These are phyloP conservation scores for Corythoichthys intestinalis DNA, from an alignment of 2,113 vertebrate genomes.

Conservation along the genomic window DNA sequence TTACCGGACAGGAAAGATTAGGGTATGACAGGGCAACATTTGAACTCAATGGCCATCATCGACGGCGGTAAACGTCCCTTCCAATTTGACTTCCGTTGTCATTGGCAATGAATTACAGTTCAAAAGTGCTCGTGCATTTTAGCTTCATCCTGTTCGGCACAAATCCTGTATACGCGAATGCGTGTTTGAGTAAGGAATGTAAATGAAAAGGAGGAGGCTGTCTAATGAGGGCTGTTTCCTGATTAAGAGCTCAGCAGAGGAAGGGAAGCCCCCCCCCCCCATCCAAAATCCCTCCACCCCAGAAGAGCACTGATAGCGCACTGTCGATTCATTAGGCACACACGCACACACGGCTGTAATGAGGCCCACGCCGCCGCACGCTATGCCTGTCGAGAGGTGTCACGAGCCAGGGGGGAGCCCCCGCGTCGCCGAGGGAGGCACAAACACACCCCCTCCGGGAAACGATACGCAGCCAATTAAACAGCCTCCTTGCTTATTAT, in stretches of 20 bases:
- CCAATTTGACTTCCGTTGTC: no score
- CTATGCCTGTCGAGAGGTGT: conserved; percentile 58
- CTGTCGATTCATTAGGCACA: conserved; percentile 76
- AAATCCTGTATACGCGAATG: conserved; percentile 12
- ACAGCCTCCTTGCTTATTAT: conserved; percentile 63
- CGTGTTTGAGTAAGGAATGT: background rate
- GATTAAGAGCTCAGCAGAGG: conserved; percentile 73
- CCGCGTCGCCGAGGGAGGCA: background rate
- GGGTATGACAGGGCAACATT: no score
- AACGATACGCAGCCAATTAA: conserved; percentile 58
- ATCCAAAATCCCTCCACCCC: background rate
- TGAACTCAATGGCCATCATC: no score
- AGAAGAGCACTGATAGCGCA: conserved; percentile 71
- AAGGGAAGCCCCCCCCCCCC: conserved; percentile 49
- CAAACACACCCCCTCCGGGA: conserved; percentile 16
- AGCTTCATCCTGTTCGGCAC: conserved; percentile 15
- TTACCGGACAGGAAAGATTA: no score
- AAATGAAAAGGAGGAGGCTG: conserved; percentile 31
- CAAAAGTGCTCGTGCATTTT: background rate
- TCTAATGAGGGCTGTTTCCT: conserved; percentile 74
- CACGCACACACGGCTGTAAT: conserved; percentile 69
- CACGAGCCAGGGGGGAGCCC: conserved; percentile 36
- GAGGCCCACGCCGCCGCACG: conserved; percentile 54
- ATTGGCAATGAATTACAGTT: no score
- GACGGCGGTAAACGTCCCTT: no score